A percentile compares a stretch with the other conserved stretches of the same genome.
These are phyloP conservation scores for Garra rufa DNA, from an alignment of 2,113 vertebrate genomes.

Conservation along the genomic window DNA sequence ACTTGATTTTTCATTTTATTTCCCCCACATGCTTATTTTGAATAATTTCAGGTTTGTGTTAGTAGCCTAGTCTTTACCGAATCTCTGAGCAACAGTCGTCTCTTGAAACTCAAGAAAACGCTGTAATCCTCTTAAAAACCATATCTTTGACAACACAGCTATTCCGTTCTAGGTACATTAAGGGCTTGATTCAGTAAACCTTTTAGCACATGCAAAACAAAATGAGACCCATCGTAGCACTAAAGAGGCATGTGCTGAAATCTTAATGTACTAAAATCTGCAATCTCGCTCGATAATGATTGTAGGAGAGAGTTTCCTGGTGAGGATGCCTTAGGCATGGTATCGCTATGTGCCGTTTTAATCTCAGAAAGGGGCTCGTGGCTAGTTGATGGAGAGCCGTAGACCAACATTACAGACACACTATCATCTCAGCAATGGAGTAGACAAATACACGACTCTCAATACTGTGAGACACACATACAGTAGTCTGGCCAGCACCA, in stretches of 20 bases:
- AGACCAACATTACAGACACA: slow-evolving; percentile 13
- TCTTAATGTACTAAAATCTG: slow-evolving; percentile 7
- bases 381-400: slow-evolving; percentile 16
- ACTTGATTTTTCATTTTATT: neutral
- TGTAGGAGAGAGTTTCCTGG: slow-evolving; percentile 28
- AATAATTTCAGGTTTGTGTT: neutral
- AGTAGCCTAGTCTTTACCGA: neutral
- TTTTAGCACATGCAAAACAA: slow-evolving; percentile 36
- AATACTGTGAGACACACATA: slow-evolving; percentile 50
- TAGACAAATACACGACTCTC: slow-evolving; percentile 22
- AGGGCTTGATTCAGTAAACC: slow-evolving; percentile 27
- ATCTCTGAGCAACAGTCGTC: slow-evolving; percentile 5
- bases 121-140: slow-evolving; percentile 9
- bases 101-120: slow-evolving; percentile 12
- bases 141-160: neutral
- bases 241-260: slow-evolving; percentile 28
- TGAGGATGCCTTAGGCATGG: slow-evolving; percentile 7
- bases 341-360: slow-evolving; percentile 7
- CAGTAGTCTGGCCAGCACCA: slow-evolving; percentile 26
- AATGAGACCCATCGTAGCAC: slow-evolving; percentile 23
- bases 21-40: neutral
- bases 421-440: slow-evolving; percentile 36
- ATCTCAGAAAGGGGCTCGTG: neutral
- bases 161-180: slow-evolving; percentile 16
- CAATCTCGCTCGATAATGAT: slow-evolving; percentile 3